Evolutionary conservation across 2,888 invertebrate species (phyloP), one percentile per base, ranked within the genome.

Genomic region (Adelphocoris suturalis): DNA sequence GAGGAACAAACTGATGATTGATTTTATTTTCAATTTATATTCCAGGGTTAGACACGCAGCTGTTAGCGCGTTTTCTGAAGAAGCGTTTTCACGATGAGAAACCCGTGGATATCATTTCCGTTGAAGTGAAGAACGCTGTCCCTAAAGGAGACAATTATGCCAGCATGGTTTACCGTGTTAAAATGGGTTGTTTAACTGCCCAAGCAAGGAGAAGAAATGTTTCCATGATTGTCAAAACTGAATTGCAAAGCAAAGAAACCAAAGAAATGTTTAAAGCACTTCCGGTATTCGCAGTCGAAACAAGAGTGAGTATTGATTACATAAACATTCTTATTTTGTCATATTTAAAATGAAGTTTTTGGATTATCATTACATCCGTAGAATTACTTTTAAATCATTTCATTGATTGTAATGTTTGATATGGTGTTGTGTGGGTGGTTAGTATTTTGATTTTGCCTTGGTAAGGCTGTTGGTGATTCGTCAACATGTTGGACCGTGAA

Each of bases 71-170:
- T 3, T 55, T 55, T 14, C 27, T 84, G 28, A 52, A 84, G 55
- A n/a, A 57, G 84, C 19, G 13, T 9, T 28, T 23, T 13, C 27
- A 57, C n/a, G 28, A 27, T 13, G 19, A 11, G n/a, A 84, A 84
- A 28, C 84, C 84, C 11, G 27, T 84, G 5, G 57, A 84, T 3
- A 14, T 90, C 2, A 3, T 87, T 16, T 47, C 46, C 14, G 27
- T 68, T 14, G 14, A 57, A 0, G 47, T 48, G 37, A 48, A 55
- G n/a, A 13, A 27, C 1, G 81, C 46, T 0, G 52, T 46, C 13
- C n/a, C 28, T 7, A 61, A 47, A 7, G 81, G 86, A 4, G 81
- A 90, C 52, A 86, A 86, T 48, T 87, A 86, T 19, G 81, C 37
- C 5, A 87, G 86, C 16, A 28, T 28, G 1, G 55, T 90, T 3